Evolutionary conservation across 2,113 vertebrate species (phyloP).

Genomic region (Apistogramma diplotaenia): DNA sequence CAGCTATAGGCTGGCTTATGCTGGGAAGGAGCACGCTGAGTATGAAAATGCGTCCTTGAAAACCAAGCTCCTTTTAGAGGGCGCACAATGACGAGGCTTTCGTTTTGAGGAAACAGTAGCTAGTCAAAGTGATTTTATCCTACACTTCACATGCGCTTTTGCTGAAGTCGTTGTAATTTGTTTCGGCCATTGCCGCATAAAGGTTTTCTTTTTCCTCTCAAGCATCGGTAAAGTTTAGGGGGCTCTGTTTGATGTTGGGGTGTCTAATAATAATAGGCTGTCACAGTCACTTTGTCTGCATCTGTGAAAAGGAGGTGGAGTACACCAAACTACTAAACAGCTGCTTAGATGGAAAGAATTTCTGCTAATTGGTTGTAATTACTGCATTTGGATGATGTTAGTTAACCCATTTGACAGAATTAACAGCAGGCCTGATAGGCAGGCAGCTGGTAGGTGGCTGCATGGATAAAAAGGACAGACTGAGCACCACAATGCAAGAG

Average conservation of each 20-base stretch:
- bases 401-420: conserved; percentile 48
- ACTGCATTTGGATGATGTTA: conserved; percentile 45
- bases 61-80: conserved; percentile 35
- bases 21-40: conserved; percentile 50
- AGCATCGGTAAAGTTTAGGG: not conserved
- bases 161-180: conserved; percentile 49
- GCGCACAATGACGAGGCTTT: conserved; percentile 55
- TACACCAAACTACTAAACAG: not conserved
- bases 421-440: conserved; percentile 62
- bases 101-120: conserved; percentile 4
- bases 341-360: not conserved
- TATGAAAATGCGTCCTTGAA: conserved; percentile 61
- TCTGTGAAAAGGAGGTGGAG: not conserved
- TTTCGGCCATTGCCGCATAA: conserved; percentile 14
- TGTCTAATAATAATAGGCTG: not conserved
- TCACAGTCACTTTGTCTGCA: not conserved
- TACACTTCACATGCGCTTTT: conserved; percentile 34
- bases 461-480: conserved; percentile 63
- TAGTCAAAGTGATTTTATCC: conserved; percentile 69
- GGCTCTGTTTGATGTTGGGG: not conserved
- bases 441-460: conserved; percentile 73
- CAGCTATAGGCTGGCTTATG: conserved; percentile 63
- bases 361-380: conserved; percentile 44
- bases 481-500: conserved; percentile 71
- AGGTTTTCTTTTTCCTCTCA: not conserved